Percentiles rank a stretch among this genome's conserved stretches.
These are phyloP conservation scores for Lagopus leucura DNA, from an alignment of 2,113 vertebrate genomes.

Conservation along the genomic window DNA sequence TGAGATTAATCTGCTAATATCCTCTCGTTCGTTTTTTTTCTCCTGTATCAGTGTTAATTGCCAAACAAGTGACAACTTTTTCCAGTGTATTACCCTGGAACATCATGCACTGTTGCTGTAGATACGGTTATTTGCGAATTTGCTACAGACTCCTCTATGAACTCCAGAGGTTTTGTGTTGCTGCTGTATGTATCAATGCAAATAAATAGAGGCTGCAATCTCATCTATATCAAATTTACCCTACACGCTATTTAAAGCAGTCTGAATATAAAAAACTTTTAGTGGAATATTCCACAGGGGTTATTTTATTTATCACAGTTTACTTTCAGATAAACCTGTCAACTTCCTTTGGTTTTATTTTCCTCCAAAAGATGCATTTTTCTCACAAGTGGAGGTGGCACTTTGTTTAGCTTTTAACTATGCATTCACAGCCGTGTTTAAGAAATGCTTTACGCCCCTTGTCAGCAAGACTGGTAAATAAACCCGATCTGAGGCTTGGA, in stretches of 20 bases:
- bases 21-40: constrained; percentile 28
- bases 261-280: constrained; percentile 24
- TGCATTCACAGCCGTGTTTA: neutral
- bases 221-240: constrained; percentile 19
- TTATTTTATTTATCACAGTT: neutral
- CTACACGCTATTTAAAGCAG: neutral
- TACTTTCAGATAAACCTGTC: neutral
- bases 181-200: neutral
- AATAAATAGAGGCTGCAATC: constrained; percentile 44
- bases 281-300: neutral
- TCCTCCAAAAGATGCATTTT: neutral
- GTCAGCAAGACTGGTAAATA: neutral
- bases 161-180: constrained; percentile 7
- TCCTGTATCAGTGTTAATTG: constrained; percentile 64
- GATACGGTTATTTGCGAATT: constrained; percentile 49
- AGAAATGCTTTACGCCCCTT: neutral
- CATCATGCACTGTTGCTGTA: constrained; percentile 18
- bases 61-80: constrained; percentile 56
- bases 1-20: constrained; percentile 66
- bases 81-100: constrained; percentile 41
- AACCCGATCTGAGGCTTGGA: neutral
- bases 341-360: neutral
- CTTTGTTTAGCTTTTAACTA: neutral
- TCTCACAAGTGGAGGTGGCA: neutral
- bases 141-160: constrained; percentile 11